Base-by-base conservation (phyloP, 2,113 vertebrate species). In the Microcebus ravelobensis region DNA sequence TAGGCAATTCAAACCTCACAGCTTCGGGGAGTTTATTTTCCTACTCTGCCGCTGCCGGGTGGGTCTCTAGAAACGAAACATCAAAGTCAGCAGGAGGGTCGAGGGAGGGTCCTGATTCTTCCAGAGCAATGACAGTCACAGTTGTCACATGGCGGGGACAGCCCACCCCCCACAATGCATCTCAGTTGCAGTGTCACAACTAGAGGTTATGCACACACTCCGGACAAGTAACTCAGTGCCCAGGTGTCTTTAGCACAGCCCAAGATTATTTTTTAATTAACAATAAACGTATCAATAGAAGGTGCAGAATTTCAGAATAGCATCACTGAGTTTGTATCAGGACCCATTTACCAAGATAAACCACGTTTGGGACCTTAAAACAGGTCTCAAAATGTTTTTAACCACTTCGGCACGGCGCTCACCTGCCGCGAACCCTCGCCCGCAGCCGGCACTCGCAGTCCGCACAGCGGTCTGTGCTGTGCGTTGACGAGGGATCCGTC, bases 61-160 rank as follows among this genome's bases (percentile, higher is more conserved):
- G 52, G 7, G 23, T 73, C 73, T 73, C 31, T 36, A 57, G 80
- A 79, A 63, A 55, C 1, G 0, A 67, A 63, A 21, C 45, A 57
- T 20, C 45, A 6, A 9, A 25, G 18, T 29, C n/a, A 18, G 29
- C 0, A 25, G 83, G 55, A 20, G 12, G n/a, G 21, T 23, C 61
- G 59, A 4, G 0, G 4, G 23, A 79, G 36, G 59, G 36, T 6
- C 31, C 1, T 6, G 45, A 5, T 70, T 57, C 61, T n/a, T 80
- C 50, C 42, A 55, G 52, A 71, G 42, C 27, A 23, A 1, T 3
- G 27, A 8, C 0, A 0, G 31, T 70, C 84, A 52, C 21, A 2
- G 70, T 11, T 6, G 31, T 27, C 52, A n/a, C 1, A 0, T 3
- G 12, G 34, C 3, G 17, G 59, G 59, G 42, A 4, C 29, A 9